Evolutionary conservation across 1,140 invertebrate genomes (phyloP).

Genomic region (Achatina immaculata): DNA sequence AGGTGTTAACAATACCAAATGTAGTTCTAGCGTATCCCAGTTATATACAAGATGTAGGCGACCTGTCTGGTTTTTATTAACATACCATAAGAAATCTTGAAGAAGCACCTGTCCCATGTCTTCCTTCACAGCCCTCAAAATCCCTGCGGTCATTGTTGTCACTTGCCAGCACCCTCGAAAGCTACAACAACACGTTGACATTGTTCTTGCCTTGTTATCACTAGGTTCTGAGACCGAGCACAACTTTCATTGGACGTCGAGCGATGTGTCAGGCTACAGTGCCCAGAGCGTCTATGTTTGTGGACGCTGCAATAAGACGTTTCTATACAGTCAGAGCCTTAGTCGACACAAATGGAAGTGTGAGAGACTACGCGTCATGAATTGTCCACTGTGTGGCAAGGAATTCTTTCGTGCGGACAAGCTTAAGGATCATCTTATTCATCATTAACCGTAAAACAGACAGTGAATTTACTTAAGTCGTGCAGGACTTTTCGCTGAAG

Average conservation of each 20-base stretch:
- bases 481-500: too few species aligned
- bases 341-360: conserved; percentile 29
- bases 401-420: conserved; percentile 31
- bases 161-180: not conserved
- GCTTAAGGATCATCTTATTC: not conserved
- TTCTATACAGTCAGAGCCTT: conserved; percentile 27
- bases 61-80: too few species aligned
- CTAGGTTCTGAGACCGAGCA: not conserved
- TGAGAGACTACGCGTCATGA: conserved; percentile 10
- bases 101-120: too few species aligned
- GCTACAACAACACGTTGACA: not conserved
- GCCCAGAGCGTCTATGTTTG: not conserved
- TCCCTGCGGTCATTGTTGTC: too few species aligned
- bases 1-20: too few species aligned
- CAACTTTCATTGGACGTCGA: not conserved
- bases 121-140: too few species aligned
- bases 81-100: too few species aligned
- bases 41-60: too few species aligned
- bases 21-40: too few species aligned
- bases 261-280: not conserved
- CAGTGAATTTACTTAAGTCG: too few species aligned
- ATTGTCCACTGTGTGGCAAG: not conserved
- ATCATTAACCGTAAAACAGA: too few species aligned
- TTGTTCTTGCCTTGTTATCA: conserved; percentile 9
- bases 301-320: conserved; percentile 25